Evolutionary conservation across 1,140 invertebrate genomes (phyloP).

Genomic region (Chrysopa pallens): DNA sequence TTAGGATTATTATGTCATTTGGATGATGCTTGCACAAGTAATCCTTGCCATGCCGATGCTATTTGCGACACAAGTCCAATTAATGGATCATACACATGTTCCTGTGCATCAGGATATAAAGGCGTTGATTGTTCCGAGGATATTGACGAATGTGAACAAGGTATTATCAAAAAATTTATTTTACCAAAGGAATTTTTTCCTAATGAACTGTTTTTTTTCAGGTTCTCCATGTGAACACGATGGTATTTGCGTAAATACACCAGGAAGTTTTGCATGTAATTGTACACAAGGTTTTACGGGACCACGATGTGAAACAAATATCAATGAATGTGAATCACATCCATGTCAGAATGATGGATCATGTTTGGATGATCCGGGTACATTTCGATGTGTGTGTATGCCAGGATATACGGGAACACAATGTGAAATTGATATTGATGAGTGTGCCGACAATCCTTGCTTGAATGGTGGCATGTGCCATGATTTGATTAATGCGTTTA

Average conservation of each 20-base stretch:
- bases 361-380: slow-evolving; percentile 85
- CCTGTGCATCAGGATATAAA: slow-evolving; percentile 80
- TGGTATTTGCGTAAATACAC: slow-evolving; percentile 86
- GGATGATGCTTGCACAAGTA: slow-evolving; percentile 91
- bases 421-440: slow-evolving; percentile 82
- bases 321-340: slow-evolving; percentile 89
- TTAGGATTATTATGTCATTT: slow-evolving; percentile 80
- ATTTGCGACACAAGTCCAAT: slow-evolving; percentile 92
- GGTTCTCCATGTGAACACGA: slow-evolving; percentile 83
- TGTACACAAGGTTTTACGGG: slow-evolving; percentile 85
- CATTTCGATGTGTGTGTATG: slow-evolving; percentile 91
- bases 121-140: slow-evolving; percentile 84
- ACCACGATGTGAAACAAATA: slow-evolving; percentile 76
- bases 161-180: slow-evolving; percentile 26
- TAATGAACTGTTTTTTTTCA: slow-evolving; percentile 22
- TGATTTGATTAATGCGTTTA: slow-evolving; percentile 73
- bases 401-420: slow-evolving; percentile 83
- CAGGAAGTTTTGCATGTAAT: slow-evolving; percentile 82
- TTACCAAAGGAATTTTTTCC: neutral
- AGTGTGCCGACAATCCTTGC: slow-evolving; percentile 76
- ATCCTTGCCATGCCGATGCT: slow-evolving; percentile 84
- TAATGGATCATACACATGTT: slow-evolving; percentile 85
- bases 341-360: slow-evolving; percentile 89
- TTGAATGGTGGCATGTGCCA: slow-evolving; percentile 70
- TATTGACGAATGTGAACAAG: slow-evolving; percentile 89